phyloP scores from a whole-genome alignment of 2,113 vertebrate genomes.

The Haemorhous mexicanus region DNA sequence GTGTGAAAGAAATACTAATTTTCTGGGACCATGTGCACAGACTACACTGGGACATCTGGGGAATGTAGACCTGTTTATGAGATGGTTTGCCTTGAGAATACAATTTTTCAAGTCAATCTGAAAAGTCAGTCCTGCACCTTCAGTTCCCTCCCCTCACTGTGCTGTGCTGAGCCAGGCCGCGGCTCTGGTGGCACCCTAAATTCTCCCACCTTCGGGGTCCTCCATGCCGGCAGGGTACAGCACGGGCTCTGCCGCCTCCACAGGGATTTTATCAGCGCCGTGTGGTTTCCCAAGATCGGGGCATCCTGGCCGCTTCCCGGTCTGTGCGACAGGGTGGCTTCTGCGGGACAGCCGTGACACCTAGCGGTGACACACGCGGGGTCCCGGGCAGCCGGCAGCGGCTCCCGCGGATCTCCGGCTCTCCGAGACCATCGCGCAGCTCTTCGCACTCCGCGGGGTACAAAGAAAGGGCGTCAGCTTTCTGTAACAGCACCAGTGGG shows the following conservation, averaged over 20 bases:
- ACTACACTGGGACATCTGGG: too few species aligned
- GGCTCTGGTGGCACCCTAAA: not conserved
- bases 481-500: accelerated
- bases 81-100: not conserved
- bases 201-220: not conserved
- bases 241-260: not conserved
- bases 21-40: not conserved
- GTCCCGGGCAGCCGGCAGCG: not conserved
- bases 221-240: not conserved
- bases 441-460: accelerated
- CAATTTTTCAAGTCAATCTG: not conserved
- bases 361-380: constrained; percentile 43
- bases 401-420: accelerated
- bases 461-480: not conserved
- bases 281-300: accelerated
- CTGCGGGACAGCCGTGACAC: constrained; percentile 51
- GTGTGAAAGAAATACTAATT: not conserved
- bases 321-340: not conserved
- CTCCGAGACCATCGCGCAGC: accelerated
- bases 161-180: not conserved
- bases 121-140: not conserved
- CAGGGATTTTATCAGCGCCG: accelerated
- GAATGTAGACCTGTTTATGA: not conserved
- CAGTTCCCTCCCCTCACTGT: accelerated
- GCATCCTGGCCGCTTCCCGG: accelerated